A percentile compares a stretch with the other conserved stretches of the same genome.
Conservation (phyloP, 2,113 vertebrate genomes). For the Etheostoma spectabile region DNA sequence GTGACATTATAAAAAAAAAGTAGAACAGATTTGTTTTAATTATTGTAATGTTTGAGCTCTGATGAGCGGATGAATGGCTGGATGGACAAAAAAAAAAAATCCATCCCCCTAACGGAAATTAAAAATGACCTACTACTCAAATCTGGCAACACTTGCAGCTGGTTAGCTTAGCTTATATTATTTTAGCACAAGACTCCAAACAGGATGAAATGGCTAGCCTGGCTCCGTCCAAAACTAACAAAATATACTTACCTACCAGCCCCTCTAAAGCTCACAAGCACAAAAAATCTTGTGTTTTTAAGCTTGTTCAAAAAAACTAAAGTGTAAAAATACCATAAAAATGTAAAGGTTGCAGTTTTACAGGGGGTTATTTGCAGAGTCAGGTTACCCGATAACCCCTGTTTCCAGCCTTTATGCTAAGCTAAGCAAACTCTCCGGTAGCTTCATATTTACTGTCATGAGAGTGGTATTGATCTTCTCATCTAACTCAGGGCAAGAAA, state of each 20-base stretch:
- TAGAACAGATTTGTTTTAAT: not conserved
- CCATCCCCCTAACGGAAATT: too few relatives aligned
- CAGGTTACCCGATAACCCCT: not conserved
- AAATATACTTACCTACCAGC: not conserved
- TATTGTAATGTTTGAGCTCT: not conserved
- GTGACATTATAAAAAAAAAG: not conserved
- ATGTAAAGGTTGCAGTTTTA: not conserved
- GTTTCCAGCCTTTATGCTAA: not conserved
- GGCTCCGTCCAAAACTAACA: not conserved
- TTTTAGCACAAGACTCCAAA: too few relatives aligned
- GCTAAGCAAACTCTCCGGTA: not conserved
- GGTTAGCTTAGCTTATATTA: not conserved
- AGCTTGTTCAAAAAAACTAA: not conserved
- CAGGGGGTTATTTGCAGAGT: not conserved
- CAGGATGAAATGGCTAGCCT: not conserved
- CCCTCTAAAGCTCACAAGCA: not conserved
- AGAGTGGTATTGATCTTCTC: not conserved
- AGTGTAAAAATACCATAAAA: not conserved
- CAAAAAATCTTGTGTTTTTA: not conserved
- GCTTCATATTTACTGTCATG: not conserved
- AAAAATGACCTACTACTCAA: not conserved
- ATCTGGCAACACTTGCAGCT: not conserved
- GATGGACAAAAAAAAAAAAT: not conserved
- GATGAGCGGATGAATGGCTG: not conserved
- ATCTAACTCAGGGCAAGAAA: constrained; percentile 1